Evolutionary conservation across 2,888 invertebrate genomes (phyloP).

Genomic region (Drosophila fungiperda): DNA sequence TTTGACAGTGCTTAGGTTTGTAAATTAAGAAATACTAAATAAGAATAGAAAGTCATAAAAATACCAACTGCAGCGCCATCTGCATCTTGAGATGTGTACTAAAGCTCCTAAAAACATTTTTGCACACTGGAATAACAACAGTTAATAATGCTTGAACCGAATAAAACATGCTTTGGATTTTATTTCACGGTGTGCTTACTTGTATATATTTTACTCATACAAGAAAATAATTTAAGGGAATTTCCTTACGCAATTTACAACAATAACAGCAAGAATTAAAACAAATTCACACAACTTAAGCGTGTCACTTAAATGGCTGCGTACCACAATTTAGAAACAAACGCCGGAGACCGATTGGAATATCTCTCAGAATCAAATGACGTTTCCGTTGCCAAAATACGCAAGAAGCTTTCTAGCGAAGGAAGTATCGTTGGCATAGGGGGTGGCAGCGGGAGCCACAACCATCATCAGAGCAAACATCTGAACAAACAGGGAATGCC

Average conservation of each 20-base stretch:
- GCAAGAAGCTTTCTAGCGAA: background rate
- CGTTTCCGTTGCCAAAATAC: background rate
- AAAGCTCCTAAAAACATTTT: background rate
- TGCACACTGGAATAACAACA: slow-evolving; percentile 10
- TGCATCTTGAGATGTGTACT: background rate
- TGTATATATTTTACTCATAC: slow-evolving; percentile 30
- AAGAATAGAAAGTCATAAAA: background rate
- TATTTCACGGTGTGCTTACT: background rate
- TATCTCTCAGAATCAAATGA: slow-evolving; percentile 34
- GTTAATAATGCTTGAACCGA: slow-evolving; percentile 13
- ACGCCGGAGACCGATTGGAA: slow-evolving; percentile 33
- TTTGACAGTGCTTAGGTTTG: no score
- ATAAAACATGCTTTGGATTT: slow-evolving; percentile 27
- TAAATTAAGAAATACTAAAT: background rate
- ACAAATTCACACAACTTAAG: slow-evolving; percentile 9
- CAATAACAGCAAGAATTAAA: slow-evolving; percentile 44
- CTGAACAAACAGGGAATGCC: background rate
- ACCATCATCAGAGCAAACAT: background rate
- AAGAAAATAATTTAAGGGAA: slow-evolving; percentile 4
- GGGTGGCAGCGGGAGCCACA: background rate
- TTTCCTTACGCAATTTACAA: slow-evolving; percentile 19
- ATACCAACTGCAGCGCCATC: slow-evolving; percentile 27
- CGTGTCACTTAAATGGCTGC: slow-evolving; percentile 21
- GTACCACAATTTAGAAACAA: slow-evolving; percentile 11
- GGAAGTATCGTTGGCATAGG: background rate